Base-by-base conservation (phyloP, 2,113 vertebrate genomes). In the Tychaedon coryphoeus region DNA sequence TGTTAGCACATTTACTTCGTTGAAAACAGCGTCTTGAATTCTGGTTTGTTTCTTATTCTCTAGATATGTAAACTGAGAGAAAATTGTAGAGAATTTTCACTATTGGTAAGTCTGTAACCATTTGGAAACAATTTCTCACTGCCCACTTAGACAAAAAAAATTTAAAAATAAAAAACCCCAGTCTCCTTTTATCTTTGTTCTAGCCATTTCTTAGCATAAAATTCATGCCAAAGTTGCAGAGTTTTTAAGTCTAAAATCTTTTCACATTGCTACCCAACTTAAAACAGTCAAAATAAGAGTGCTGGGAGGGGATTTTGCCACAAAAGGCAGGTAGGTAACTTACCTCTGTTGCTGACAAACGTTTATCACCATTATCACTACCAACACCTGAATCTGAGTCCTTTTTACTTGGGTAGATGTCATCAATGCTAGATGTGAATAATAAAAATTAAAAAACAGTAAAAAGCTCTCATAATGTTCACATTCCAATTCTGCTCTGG, bases 371-470 rank as follows among this genome's bases (percentile, higher is more conserved):
- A 67, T 99, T 99, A 96, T 99, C 99, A 78, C 99, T 99, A 93
- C 99, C 99, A 65, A 99, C 98, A 60, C 99, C 99, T 4, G 99
- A 99, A 96, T 99, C 99, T 9, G 99, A 99, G 97, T 99, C 99
- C 94, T 99, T 99, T 98, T 98, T 99, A 97, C 98, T 99, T 96
- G 97, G 98, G 94, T 98, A 98, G 86, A 99, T 97, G 86, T 98
- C 99, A 97, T 99, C 98, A 75, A 98, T 98, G 94, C 98, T 98
- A 96, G 66, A 92, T 56, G 25, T 34, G 56, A 86, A 93, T 19
- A 34, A 40, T 33, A 42, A 13, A n/a, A 56, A 45, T 1, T 19
- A 14, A 43, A 48, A 88, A 50, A n/a, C 66, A 85, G n/a, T 38
- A 79, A 50, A 91, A 94, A 91, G 28, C 61, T 76, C 26, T 29